These are phyloP conservation scores for Brachypteracias leptosomus DNA, from an alignment of 2,113 vertebrate genomes.

Conservation along the genomic window DNA sequence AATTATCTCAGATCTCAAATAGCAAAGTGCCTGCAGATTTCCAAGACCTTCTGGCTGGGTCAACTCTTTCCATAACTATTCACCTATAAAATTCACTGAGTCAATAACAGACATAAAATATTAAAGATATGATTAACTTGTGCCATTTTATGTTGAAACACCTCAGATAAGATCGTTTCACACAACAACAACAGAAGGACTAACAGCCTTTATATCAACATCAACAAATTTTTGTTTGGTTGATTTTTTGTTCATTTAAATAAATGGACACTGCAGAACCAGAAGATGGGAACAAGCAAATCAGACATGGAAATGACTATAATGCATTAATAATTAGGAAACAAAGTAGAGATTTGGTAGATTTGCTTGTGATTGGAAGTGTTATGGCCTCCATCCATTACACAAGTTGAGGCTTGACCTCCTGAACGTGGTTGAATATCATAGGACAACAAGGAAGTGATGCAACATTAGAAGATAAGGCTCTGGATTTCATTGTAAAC, in stretches of 20 bases:
- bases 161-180: not conserved
- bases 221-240: not conserved
- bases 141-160: not conserved
- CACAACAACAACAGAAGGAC: not conserved
- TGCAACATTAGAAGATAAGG: not conserved
- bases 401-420: rapidly evolving
- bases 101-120: not conserved
- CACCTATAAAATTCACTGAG: not conserved
- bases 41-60: not conserved
- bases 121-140: not conserved
- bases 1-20: not conserved
- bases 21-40: not conserved
- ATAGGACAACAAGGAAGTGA: not conserved
- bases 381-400: not conserved
- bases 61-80: not conserved
- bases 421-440: not conserved
- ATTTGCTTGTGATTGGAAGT: not conserved
- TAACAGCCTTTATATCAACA: not conserved
- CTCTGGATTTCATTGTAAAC: not conserved
- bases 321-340: not conserved
- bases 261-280: not conserved
- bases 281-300: not conserved
- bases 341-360: not conserved
- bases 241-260: not conserved
- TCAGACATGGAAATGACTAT: not conserved